Evolutionary conservation across 1,140 invertebrate species (phyloP).

Genomic region (Anagrus nilaparvatae): DNA sequence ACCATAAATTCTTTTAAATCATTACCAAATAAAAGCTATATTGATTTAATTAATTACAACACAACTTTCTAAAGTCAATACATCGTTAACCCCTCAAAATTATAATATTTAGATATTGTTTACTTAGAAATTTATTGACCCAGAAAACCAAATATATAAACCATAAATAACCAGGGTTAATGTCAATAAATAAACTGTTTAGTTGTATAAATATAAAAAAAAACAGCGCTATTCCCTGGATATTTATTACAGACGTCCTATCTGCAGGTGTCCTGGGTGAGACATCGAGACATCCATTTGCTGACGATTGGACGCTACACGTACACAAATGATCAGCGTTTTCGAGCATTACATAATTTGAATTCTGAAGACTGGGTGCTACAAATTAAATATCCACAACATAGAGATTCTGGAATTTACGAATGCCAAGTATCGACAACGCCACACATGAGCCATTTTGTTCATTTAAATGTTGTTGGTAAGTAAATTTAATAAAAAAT

Average conservation of each 20-base stretch:
- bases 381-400: constrained; percentile 75
- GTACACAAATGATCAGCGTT: constrained; percentile 83
- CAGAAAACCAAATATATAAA: no score
- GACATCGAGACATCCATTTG: constrained; percentile 78
- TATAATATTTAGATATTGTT: no score
- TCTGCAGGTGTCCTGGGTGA: constrained; percentile 80
- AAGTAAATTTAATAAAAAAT: constrained; percentile 40
- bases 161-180: no score
- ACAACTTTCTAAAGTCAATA: no score
- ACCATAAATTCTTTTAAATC: no score
- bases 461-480: constrained; percentile 79
- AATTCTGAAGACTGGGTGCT: constrained; percentile 84
- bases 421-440: constrained; percentile 86
- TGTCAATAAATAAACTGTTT: no score
- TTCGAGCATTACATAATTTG: constrained; percentile 71
- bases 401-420: constrained; percentile 74
- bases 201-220: no score
- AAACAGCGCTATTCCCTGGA: constrained; percentile 8
- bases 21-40: no score
- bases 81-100: no score
- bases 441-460: constrained; percentile 77
- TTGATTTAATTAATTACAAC: no score
- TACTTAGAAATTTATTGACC: no score
- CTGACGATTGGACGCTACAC: constrained; percentile 83
- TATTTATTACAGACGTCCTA: constrained; percentile 49